Evolutionary conservation across 2,113 vertebrate genomes (phyloP), one percentile per base, ranked within the genome.

Genomic region (Mirza zaza): DNA sequence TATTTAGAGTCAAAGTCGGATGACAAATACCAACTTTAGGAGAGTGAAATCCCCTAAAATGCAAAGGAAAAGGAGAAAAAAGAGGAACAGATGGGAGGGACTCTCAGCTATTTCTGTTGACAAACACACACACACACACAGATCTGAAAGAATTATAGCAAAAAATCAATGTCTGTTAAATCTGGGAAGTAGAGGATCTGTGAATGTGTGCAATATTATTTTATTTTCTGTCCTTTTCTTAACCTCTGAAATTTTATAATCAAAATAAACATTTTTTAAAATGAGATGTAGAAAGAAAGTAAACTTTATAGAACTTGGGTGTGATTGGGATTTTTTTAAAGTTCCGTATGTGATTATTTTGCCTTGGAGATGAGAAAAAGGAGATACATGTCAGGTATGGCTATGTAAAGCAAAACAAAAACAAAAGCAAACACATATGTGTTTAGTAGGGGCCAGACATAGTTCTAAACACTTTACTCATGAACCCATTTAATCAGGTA

Each of bases 141-240:
- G 18, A 95, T 52, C 57, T 61, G 27, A 95, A 68, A 55, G 42
- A 94, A 83, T 95, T 63, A 57, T 2, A 97, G 50, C 59, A 92
- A 89, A 95, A 87, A 25, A 73, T 34, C 77, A 82, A 77, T 29
- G 55, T 45, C 45, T 89, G 9, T 85, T 93, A 70, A 75, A 20
- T 48, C 36, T 91, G 76, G 50, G 63, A 45, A 20, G 21, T 42
- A 21, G 68, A 90, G 48, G 3, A 21, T 83, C 63, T 27, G 23
- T 52, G 45, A 36, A 63, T 6, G 6, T 34, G 20, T 63, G 2
- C 65, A 45, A 32, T 50, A 87, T 18, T 65, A 59, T 88, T 67
- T 94, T 65, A 59, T 88, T 61, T 94, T 95, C n/a, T 77, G 42
- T 73, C 48, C 4, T 81, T 70, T 57, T 89, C 75, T 29, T 11